phyloP scores from a whole-genome alignment of 2,888 invertebrate genomes.

The Parnassius smintheus region DNA sequence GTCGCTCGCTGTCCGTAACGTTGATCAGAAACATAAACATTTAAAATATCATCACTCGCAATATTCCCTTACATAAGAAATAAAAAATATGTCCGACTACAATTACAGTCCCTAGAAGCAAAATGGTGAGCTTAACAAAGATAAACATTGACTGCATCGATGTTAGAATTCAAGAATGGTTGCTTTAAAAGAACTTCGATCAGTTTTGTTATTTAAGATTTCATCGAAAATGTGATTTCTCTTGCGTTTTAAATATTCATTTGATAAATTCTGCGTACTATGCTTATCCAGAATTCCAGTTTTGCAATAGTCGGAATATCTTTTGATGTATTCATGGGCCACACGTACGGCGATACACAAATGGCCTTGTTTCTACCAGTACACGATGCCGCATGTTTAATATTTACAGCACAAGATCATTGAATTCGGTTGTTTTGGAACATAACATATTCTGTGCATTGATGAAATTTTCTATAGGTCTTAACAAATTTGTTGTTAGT shows the following conservation, averaged over 20 bases:
- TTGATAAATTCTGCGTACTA: not conserved
- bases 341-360: slow-evolving; percentile 35
- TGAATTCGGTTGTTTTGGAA: slow-evolving; percentile 23
- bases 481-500: slow-evolving; percentile 51
- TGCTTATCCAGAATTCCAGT: slow-evolving; percentile 21
- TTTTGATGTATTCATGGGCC: slow-evolving; percentile 39
- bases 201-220: no score
- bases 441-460: not conserved
- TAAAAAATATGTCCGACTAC: slow-evolving; percentile 21
- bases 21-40: slow-evolving; percentile 78
- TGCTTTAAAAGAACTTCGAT: no score
- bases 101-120: not conserved
- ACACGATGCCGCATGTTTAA: slow-evolving; percentile 8
- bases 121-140: not conserved
- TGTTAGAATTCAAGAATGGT: not conserved
- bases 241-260: no score
- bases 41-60: slow-evolving; percentile 71
- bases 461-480: slow-evolving; percentile 12
- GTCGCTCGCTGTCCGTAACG: slow-evolving; percentile 68
- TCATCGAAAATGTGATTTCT: no score
- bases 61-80: slow-evolving; percentile 48
- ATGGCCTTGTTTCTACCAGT: slow-evolving; percentile 29
- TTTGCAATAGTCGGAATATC: slow-evolving; percentile 29
- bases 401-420: slow-evolving; percentile 21
- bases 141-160: not conserved